A percentile compares a stretch with the other conserved stretches of the same genome.
phyloP scores from a whole-genome alignment of 1,140 invertebrate genomes.

The Reticulitermes speratus region DNA sequence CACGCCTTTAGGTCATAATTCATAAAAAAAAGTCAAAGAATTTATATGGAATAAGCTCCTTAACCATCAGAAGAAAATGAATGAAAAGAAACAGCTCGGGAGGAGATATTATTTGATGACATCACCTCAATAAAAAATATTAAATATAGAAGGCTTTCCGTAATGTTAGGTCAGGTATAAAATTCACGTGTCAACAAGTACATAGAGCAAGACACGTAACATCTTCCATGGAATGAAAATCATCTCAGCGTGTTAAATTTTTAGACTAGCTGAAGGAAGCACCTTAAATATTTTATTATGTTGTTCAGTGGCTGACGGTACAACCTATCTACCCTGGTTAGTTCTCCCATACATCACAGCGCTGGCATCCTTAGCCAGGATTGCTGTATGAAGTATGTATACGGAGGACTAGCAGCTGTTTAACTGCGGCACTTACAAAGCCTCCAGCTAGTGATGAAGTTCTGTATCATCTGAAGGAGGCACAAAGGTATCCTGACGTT shows the following conservation, averaged over 20 bases:
- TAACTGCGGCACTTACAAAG: not conserved
- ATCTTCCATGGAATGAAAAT: not conserved
- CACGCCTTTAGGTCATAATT: too few species aligned
- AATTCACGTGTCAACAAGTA: not conserved
- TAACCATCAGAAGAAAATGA: not conserved
- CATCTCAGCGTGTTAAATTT: not conserved
- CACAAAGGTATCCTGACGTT: too few species aligned
- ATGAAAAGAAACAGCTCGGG: not conserved
- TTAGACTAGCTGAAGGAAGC: not conserved
- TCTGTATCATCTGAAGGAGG: too few species aligned
- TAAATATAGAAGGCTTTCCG: not conserved
- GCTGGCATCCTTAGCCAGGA: not conserved
- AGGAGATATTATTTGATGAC: not conserved
- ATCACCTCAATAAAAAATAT: not conserved
- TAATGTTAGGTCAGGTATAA: not conserved
- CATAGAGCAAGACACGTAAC: not conserved
- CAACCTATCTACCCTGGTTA: not conserved
- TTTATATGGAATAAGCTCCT: not conserved
- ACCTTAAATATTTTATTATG: not conserved
- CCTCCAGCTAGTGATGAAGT: not conserved
- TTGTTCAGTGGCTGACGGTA: not conserved
- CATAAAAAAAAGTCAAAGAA: too few species aligned
- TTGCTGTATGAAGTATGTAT: not conserved
- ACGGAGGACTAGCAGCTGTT: not conserved
- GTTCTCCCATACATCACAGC: not conserved